phyloP scores from a whole-genome alignment of 1,140 invertebrate genomes.

The Bombus superbus region DNA sequence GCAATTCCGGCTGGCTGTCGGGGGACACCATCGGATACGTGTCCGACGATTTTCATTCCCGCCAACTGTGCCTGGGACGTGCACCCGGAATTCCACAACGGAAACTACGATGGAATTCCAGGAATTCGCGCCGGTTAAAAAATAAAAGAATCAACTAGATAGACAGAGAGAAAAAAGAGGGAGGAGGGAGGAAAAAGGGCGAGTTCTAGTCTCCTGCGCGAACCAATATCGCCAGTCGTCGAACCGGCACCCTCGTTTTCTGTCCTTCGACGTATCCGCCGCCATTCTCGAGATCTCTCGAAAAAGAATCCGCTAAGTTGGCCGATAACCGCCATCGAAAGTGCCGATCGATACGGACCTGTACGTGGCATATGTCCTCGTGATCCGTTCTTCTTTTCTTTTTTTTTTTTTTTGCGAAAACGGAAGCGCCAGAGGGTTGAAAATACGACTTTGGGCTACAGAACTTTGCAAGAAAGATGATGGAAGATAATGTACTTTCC shows the following conservation, averaged over 20 bases:
- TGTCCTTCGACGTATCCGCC: not conserved
- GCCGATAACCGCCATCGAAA: slow-evolving; percentile 49
- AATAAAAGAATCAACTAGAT: slow-evolving; percentile 5
- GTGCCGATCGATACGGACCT: slow-evolving; percentile 59
- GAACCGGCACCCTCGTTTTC: slow-evolving; percentile 14
- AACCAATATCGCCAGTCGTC: slow-evolving; percentile 39
- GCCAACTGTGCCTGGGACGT: slow-evolving; percentile 30
- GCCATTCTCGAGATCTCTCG: slow-evolving; percentile 45
- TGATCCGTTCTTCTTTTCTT: not conserved
- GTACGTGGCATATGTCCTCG: slow-evolving; percentile 26
- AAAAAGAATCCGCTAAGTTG: slow-evolving; percentile 65
- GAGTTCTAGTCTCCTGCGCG: not conserved
- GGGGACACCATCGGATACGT: slow-evolving; percentile 3
- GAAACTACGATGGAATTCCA: slow-evolving; percentile 14
- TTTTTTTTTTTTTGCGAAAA: not conserved
- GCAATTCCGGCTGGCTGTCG: not conserved
- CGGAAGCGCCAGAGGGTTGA: too few species aligned
- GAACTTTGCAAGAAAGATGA: too few species aligned
- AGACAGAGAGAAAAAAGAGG: too few species aligned
- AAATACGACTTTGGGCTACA: too few species aligned
- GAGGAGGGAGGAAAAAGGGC: not conserved
- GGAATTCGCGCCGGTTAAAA: not conserved
- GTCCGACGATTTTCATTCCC: slow-evolving; percentile 28
- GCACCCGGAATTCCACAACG: slow-evolving; percentile 11
- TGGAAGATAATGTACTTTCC: too few species aligned